phyloP scores from a whole-genome alignment of 2,888 invertebrate species.

The Geotrupes spiniger region DNA sequence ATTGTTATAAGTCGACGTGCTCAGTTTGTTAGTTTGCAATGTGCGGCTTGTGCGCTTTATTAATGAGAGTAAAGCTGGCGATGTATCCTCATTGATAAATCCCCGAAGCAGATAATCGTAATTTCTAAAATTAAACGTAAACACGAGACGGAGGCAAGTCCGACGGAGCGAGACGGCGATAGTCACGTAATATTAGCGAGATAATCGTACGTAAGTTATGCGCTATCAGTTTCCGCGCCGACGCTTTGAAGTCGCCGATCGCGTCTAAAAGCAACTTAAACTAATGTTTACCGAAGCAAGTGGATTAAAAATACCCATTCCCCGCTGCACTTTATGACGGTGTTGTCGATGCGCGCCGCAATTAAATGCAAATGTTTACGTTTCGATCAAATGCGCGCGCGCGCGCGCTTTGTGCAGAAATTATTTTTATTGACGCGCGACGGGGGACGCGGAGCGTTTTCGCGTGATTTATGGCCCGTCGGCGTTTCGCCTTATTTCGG shows the following conservation, averaged over 20 bases:
- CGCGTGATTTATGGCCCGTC: no score
- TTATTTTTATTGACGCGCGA: conserved; percentile 4
- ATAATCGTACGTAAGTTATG: conserved; percentile 6
- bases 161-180: neutral
- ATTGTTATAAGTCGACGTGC: no score
- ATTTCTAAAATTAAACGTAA: no score
- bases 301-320: conserved; percentile 3
- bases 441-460: neutral
- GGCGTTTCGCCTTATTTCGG: no score
- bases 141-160: no score
- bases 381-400: neutral
- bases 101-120: no score
- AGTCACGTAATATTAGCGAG: conserved; percentile 6
- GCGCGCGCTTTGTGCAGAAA: conserved; percentile 1
- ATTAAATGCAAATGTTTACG: conserved; percentile 3
- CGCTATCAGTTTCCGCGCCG: conserved; percentile 7
- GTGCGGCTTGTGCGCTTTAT: no score
- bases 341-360: neutral
- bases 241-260: conserved; percentile 1
- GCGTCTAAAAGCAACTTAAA: conserved; percentile 3
- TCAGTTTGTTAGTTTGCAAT: no score
- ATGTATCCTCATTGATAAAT: no score
- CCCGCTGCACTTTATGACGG: neutral
- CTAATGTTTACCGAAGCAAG: conserved; percentile 4
- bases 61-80: no score